phyloP scores from a whole-genome alignment of 2,888 invertebrate genomes.

The Holacanthella duospinosa region DNA sequence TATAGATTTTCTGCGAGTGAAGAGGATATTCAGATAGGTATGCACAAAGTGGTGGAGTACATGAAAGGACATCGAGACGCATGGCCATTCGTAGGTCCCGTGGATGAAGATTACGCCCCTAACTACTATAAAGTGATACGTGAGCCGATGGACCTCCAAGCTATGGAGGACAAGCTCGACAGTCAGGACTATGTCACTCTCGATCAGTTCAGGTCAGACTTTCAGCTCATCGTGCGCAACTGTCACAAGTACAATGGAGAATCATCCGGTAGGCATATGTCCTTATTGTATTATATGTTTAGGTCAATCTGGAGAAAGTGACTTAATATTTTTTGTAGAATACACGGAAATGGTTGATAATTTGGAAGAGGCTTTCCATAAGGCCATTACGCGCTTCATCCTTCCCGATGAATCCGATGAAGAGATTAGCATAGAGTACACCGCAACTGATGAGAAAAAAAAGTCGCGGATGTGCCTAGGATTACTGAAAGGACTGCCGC shows the following conservation, averaged over 20 bases:
- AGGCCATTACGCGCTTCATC: constrained; percentile 69
- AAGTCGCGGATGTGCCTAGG: background rate
- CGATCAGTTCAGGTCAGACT: constrained; percentile 73
- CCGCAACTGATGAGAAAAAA: constrained; percentile 7
- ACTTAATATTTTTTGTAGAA: constrained; percentile 48
- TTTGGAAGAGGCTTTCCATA: constrained; percentile 67
- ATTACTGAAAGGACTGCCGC: background rate
- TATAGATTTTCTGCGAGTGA: constrained; percentile 59
- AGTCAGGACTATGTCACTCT: constrained; percentile 67
- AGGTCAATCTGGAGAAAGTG: background rate
- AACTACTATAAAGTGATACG: constrained; percentile 55
- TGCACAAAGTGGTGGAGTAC: constrained; percentile 82
- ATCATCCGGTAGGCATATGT: constrained; percentile 69
- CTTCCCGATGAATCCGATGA: constrained; percentile 58
- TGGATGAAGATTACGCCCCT: constrained; percentile 84
- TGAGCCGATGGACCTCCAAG: constrained; percentile 75
- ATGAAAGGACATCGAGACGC: constrained; percentile 81
- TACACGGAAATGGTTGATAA: constrained; percentile 81
- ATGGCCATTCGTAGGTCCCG: constrained; percentile 89
- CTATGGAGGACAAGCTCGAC: constrained; percentile 78
- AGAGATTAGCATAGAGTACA: constrained; percentile 41
- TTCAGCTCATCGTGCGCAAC: constrained; percentile 83
- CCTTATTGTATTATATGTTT: constrained; percentile 7
- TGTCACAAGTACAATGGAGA: constrained; percentile 85
- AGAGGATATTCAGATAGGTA: constrained; percentile 75